phyloP scores from a whole-genome alignment of 2,113 vertebrate species.

The Mirza zaza region DNA sequence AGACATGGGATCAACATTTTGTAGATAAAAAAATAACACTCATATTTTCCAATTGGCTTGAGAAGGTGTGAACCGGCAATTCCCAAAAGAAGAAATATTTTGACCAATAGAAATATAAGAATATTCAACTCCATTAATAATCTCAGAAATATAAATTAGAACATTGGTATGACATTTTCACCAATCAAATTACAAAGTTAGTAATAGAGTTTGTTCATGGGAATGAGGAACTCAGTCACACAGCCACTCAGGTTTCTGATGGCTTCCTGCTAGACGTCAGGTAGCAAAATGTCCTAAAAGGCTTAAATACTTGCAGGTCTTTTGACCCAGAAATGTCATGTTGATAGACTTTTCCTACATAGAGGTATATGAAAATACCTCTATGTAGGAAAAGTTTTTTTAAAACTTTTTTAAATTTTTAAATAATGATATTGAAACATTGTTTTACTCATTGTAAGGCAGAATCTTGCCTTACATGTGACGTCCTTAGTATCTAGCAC shows the following conservation, averaged over 20 bases:
- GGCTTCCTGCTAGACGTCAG: background rate
- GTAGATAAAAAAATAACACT: background rate
- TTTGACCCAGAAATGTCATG: constrained; percentile 3
- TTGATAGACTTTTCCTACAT: background rate
- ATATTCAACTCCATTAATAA: constrained; percentile 12
- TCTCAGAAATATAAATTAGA: constrained; percentile 33
- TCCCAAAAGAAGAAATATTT: constrained; percentile 1
- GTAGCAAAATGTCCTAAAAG: background rate
- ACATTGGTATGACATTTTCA: background rate
- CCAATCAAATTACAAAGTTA: background rate
- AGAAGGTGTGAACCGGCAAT: background rate
- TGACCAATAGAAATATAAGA: background rate
- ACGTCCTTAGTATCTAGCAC: background rate
- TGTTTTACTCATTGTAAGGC: background rate
- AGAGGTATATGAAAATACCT: too few species aligned
- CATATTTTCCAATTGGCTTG: background rate
- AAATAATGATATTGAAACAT: background rate
- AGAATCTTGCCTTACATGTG: background rate
- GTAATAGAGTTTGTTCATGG: background rate
- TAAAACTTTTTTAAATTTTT: too few species aligned
- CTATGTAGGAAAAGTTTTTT: too few species aligned
- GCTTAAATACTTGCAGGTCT: background rate
- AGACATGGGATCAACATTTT: background rate
- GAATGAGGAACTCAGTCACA: background rate
- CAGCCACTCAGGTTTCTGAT: background rate